Base-by-base conservation (phyloP, 2,797 vertebrate genomes). In the Australoheros facetus region DNA sequence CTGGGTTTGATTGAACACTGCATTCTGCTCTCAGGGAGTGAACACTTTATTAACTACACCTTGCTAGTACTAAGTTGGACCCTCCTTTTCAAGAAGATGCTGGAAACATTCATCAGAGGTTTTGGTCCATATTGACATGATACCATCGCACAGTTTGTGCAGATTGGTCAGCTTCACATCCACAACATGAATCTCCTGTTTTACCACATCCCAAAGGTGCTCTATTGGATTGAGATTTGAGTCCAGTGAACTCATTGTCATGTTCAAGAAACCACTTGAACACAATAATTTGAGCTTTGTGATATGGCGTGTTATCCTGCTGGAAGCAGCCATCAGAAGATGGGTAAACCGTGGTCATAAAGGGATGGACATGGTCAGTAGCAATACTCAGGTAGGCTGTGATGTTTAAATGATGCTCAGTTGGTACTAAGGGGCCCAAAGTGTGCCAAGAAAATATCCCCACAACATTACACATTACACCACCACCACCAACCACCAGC, bases 1-100 rank as follows among this genome's bases (percentile, higher is more conserved):
- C n/a, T 73, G 77, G 32, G 58, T 28, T 42, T 66, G 58, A 79
- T 60, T 80, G 56, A 77, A 69, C 62, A 30, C 54, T 69, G 30
- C 72, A 70, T 30, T n/a, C 53, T 28, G 19, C 53, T 23, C 9
- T 13, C 56, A 30, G 56, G 53, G 60, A 56, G 73, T 73, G 69
- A 79, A 39, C 13, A 16, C n/a, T 39, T 39, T 39, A 39, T 39
- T 62, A 62, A 62, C n/a, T 16, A 26, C 37, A 26, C 21, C 13
- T 0, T 42, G 37, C 37, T 64, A 42, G 37, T 37, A 42, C 37
- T 42, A 32, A 9, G 59, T 62, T 62, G 59, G 34, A 62, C 37
- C 34, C 39, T 4, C 21, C n/a, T 42, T 62, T 64, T 45, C 5
- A 45, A 45, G 21, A 64, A 45, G 7, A 21, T 26, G 3, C 21